phyloP scores from a whole-genome alignment of 2,797 vertebrate species.

The Crenuchus spilurus region DNA sequence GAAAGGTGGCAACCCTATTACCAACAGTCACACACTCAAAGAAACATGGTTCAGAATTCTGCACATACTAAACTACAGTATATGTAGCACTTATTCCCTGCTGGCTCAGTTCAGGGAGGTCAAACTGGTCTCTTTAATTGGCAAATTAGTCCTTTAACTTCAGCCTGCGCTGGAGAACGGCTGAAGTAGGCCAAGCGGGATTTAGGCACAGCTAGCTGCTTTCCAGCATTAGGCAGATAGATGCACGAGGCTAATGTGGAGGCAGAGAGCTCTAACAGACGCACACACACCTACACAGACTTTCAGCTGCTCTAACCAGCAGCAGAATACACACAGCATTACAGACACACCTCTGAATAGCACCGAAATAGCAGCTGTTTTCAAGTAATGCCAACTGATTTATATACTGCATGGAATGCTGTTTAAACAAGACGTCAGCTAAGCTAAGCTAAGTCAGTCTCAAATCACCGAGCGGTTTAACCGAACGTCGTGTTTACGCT shows the following conservation, averaged over 20 bases:
- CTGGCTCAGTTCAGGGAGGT: slow-evolving; percentile 64
- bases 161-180: slow-evolving; percentile 81
- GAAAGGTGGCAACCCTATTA: no score
- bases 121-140: slow-evolving; percentile 65
- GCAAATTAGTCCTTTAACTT: slow-evolving; percentile 76
- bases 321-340: background rate
- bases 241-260: background rate
- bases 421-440: slow-evolving; percentile 32
- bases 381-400: slow-evolving; percentile 13
- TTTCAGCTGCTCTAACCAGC: background rate
- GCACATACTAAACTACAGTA: background rate
- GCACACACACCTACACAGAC: background rate
- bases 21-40: slow-evolving; percentile 4
- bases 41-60: background rate
- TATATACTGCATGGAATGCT: slow-evolving; percentile 3
- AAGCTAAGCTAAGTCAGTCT: slow-evolving; percentile 21
- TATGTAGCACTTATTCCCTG: slow-evolving; percentile 48
- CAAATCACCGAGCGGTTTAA: slow-evolving; percentile 9
- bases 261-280: slow-evolving; percentile 8
- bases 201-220: slow-evolving; percentile 72
- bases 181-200: slow-evolving; percentile 84
- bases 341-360: background rate
- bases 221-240: slow-evolving; percentile 62
- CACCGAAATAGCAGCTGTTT: slow-evolving; percentile 8
- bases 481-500: slow-evolving; percentile 11